Base-by-base conservation (phyloP, 2,888 invertebrate genomes). In the Plagiodera versicolora region DNA sequence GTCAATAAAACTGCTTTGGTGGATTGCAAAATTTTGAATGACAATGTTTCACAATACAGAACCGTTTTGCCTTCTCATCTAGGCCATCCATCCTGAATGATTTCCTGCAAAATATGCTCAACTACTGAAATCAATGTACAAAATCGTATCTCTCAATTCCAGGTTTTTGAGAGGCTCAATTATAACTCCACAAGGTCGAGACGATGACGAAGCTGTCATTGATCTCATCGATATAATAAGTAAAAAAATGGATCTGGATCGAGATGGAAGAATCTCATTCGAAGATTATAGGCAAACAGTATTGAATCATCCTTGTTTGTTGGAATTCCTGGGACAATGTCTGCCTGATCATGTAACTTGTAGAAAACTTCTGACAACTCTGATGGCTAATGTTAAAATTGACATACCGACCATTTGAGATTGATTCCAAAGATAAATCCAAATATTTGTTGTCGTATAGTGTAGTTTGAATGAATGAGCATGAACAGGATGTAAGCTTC, bases 281-380 rank as follows among this genome's bases (percentile, higher is more conserved):
- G 80, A 83, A 1, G 90, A 90, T 73, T 91, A 87, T 73, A 82
- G 82, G 32, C 75, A 81, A 9, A 83, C 89, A 0, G 88, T 91
- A 0, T 66, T 79, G 28, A 80, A 82, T 48, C 87, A 89, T 10
- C 88, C 88, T 0, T 81, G 87, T 46, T 76, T 91, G 19, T 72
- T 92, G 52, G 89, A 92, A 74, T 85, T 86, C 44, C 83, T 92
- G 44, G 92, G 92, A 0, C 85, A 86, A 66, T 89, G 90, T 68
- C 79, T 92, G n/a, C 92, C 92, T 0, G 44, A 58, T 19, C 16
- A 17, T 18, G n/a, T 2, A 19, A 39, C 16, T 20, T 35, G 52
- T 19, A 0, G 18, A 9, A 30, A 32, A 32, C 30, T 56, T 11
- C 18, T 39, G 16, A 19, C 56, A n/a, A 35, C 52, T 35, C 19